phyloP scores from a whole-genome alignment of 2,797 vertebrate genomes.

The Pseudocheirus occidentalis region DNA sequence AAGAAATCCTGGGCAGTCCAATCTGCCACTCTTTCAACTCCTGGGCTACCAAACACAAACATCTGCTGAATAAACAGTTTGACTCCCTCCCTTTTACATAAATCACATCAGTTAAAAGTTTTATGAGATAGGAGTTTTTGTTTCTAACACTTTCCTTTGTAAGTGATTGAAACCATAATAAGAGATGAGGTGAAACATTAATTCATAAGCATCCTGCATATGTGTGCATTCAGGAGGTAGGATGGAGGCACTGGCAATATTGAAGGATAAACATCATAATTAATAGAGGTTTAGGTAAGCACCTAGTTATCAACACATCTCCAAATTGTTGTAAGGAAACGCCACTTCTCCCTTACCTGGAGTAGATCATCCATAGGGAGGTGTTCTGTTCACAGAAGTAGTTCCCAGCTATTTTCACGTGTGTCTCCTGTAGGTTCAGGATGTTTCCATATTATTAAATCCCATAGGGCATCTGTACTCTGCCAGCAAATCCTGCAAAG shows the following conservation, averaged over 20 bases:
- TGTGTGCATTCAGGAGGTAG: not conserved
- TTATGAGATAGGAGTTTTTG: constrained; percentile 45
- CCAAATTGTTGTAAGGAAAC: constrained; percentile 50
- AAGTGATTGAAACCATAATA: constrained; percentile 39
- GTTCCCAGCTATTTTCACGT: constrained; percentile 44
- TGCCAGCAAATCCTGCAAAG: constrained; percentile 56
- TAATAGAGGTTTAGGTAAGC: constrained; percentile 23
- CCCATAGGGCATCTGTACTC: constrained; percentile 7
- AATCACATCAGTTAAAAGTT: constrained; percentile 67
- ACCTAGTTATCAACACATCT: not conserved
- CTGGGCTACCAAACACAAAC: constrained; percentile 41
- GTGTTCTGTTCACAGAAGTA: constrained; percentile 50
- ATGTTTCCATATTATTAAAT: constrained; percentile 64
- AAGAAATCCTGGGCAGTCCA: constrained; percentile 64
- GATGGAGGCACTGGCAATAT: constrained; percentile 37
- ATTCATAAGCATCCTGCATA: constrained; percentile 18
- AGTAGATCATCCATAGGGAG: constrained; percentile 52
- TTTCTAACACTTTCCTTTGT: not conserved
- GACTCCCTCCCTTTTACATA: constrained; percentile 47
- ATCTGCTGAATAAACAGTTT: constrained; percentile 71
- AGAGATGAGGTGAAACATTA: constrained; percentile 50
- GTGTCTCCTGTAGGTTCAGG: constrained; percentile 33
- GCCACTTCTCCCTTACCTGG: constrained; percentile 75
- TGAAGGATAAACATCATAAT: constrained; percentile 48
- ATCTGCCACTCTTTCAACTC: constrained; percentile 71